Evolutionary conservation across 2,113 vertebrate genomes (phyloP).

Genomic region (Amia ocellicauda): DNA sequence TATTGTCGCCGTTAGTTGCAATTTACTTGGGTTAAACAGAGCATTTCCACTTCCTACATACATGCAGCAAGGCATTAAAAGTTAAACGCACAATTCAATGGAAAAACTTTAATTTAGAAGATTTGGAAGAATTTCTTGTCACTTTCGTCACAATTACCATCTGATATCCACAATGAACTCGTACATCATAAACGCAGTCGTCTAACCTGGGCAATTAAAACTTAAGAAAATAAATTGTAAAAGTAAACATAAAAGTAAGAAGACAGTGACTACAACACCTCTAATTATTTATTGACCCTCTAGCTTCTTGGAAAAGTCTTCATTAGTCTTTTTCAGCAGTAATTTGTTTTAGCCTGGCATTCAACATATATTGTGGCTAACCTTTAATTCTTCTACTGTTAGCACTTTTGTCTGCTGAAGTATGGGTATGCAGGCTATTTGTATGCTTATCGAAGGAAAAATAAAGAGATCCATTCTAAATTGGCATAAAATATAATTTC

Average conservation of each 20-base stretch:
- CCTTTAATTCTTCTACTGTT: conserved; percentile 90
- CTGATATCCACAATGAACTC: conserved; percentile 1
- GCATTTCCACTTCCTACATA: no score
- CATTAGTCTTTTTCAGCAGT: conserved; percentile 66
- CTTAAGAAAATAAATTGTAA: conserved; percentile 34
- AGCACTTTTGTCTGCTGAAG: conserved; percentile 80
- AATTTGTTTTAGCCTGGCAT: conserved; percentile 76
- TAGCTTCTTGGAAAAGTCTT: conserved; percentile 47
- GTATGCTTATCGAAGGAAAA: background rate
- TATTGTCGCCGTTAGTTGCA: no score
- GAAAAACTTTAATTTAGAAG: no score
- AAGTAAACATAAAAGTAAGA: conserved; percentile 33
- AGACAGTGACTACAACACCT: conserved; percentile 46
- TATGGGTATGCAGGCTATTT: conserved; percentile 53
- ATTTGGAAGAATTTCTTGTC: no score
- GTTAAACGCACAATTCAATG: no score
- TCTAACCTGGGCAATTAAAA: conserved; percentile 70
- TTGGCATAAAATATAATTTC: conserved; percentile 27
- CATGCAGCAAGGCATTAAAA: no score
- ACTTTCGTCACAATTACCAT: conserved; percentile 14
- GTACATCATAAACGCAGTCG: conserved; percentile 18
- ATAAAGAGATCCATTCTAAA: conserved; percentile 34
- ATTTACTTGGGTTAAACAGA: no score
- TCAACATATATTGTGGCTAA: conserved; percentile 71
- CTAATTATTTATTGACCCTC: conserved; percentile 70